phyloP scores from a whole-genome alignment of 2,888 invertebrate species.

The Synergus japonicus region DNA sequence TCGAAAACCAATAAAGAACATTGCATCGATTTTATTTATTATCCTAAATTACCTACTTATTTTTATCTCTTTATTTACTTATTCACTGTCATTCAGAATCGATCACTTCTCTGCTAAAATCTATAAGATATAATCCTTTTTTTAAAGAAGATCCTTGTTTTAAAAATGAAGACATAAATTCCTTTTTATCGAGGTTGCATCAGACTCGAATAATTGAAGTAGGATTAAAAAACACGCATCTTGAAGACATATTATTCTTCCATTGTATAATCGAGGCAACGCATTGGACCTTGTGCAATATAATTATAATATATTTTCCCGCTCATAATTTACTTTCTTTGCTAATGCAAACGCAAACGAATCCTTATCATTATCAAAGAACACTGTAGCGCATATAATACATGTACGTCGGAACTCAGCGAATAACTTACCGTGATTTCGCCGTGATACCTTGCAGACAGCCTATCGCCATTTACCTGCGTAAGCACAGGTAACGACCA shows the following conservation, averaged over 20 bases:
- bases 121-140: too few species aligned
- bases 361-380: slow-evolving; percentile 30
- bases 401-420: slow-evolving; percentile 43
- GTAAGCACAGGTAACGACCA: slow-evolving; percentile 57
- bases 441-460: slow-evolving; percentile 53
- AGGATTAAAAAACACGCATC: slow-evolving; percentile 31
- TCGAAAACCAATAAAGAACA: neutral
- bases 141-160: neutral
- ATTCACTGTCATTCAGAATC: too few species aligned
- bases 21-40: too few species aligned
- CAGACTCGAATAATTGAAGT: slow-evolving; percentile 33
- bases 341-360: neutral
- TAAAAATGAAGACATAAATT: slow-evolving; percentile 23
- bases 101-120: too few species aligned
- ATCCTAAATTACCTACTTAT: too few species aligned
- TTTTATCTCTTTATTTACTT: too few species aligned
- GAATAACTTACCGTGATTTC: slow-evolving; percentile 56
- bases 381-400: neutral
- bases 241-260: slow-evolving; percentile 24
- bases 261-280: slow-evolving; percentile 9
- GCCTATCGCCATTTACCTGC: slow-evolving; percentile 57
- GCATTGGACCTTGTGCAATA: slow-evolving; percentile 7
- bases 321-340: slow-evolving; percentile 31
- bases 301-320: slow-evolving; percentile 38
- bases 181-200: slow-evolving; percentile 17